Evolutionary conservation across 2,797 vertebrate genomes (phyloP).

Genomic region (Peromyscus aztecus): DNA sequence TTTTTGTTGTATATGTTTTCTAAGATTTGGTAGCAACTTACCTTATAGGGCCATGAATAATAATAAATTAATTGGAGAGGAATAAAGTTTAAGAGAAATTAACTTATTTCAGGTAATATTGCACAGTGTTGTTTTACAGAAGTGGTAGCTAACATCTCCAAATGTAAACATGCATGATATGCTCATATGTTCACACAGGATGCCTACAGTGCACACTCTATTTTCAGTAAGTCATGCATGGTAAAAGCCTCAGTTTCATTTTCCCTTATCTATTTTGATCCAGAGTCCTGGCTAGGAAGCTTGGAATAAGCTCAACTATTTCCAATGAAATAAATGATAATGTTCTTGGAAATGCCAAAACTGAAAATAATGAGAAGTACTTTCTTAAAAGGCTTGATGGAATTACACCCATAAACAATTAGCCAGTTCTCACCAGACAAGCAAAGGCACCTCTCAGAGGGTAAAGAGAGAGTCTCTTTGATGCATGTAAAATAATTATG

Average conservation of each 20-base stretch:
- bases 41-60: background rate
- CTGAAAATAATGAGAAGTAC: conserved; percentile 66
- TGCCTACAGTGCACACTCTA: background rate
- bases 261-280: background rate
- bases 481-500: background rate
- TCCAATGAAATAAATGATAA: background rate
- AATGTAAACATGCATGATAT: background rate
- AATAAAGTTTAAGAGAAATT: background rate
- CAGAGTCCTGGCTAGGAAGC: background rate
- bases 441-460: background rate
- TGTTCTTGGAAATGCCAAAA: conserved; percentile 11
- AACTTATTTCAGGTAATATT: background rate
- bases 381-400: background rate
- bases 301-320: background rate
- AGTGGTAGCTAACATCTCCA: background rate
- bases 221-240: background rate
- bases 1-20: background rate
- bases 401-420: background rate
- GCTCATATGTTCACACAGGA: background rate
- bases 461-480: conserved; percentile 29
- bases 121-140: background rate
- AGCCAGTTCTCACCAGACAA: background rate
- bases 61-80: background rate
- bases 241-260: conserved; percentile 38
- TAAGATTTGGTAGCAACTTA: background rate